Evolutionary conservation across 2,888 invertebrate species (phyloP).

Genomic region (Agrilus cyanescens): DNA sequence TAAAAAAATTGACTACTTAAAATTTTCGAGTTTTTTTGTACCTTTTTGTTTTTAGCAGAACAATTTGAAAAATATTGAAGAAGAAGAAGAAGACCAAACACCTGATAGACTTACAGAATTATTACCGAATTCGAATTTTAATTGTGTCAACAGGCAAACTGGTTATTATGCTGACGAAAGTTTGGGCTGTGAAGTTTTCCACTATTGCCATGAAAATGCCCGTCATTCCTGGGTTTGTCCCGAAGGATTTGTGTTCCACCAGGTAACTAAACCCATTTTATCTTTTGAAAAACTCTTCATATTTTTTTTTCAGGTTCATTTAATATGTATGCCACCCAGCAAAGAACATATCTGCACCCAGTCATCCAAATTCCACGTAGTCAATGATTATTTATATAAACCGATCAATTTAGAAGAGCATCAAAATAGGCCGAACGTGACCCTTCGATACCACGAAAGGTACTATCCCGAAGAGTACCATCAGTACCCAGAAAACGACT

Average conservation of each 20-base stretch:
- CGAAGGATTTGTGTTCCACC: slow-evolving; percentile 79
- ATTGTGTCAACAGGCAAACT: slow-evolving; percentile 66
- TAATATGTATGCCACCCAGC: slow-evolving; percentile 87
- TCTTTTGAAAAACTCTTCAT: neutral
- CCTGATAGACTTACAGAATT: slow-evolving; percentile 72
- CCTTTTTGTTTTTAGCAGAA: slow-evolving; percentile 3
- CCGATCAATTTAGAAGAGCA: slow-evolving; percentile 76
- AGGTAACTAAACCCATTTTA: slow-evolving; percentile 38
- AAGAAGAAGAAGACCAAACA: slow-evolving; percentile 68
- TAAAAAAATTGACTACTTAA: neutral
- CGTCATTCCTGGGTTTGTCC: slow-evolving; percentile 91
- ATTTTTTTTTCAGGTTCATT: slow-evolving; percentile 55
- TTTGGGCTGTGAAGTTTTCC: slow-evolving; percentile 83
- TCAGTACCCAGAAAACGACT: slow-evolving; percentile 42
- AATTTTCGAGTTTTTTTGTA: neutral
- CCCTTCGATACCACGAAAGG: slow-evolving; percentile 66
- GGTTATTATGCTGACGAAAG: slow-evolving; percentile 89
- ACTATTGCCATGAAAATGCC: slow-evolving; percentile 82
- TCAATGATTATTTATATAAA: slow-evolving; percentile 85
- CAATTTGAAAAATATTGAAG: slow-evolving; percentile 37
- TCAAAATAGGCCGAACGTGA: slow-evolving; percentile 67
- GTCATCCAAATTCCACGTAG: slow-evolving; percentile 81
- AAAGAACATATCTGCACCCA: slow-evolving; percentile 82
- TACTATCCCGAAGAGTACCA: slow-evolving; percentile 73
- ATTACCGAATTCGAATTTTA: slow-evolving; percentile 73